Evolutionary conservation across 2,888 invertebrate genomes (phyloP).

Genomic region (Drosophila anceps): DNA sequence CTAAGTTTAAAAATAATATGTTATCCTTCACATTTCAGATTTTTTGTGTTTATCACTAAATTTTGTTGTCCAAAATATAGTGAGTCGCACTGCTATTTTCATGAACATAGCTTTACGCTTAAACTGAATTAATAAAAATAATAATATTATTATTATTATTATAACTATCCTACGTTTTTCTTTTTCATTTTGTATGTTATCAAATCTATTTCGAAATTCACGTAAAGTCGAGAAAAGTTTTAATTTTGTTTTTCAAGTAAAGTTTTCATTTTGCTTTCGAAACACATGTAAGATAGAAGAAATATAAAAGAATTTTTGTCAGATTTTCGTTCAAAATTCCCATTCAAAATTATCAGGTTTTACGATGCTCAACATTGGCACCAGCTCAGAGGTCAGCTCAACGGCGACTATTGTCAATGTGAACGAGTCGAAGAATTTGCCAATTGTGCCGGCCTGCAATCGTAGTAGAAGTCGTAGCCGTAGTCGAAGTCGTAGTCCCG

Average conservation of each 20-base stretch:
- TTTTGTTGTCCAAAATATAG: too few relatives aligned
- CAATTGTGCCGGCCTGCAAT: neutral
- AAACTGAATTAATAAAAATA: too few relatives aligned
- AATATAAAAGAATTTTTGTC: constrained; percentile 19
- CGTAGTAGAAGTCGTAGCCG: constrained; percentile 2
- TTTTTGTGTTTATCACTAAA: too few relatives aligned
- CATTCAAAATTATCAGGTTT: constrained; percentile 36
- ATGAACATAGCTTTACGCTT: too few relatives aligned
- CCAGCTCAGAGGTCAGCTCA: constrained; percentile 31
- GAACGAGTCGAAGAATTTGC: neutral
- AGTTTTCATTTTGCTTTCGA: constrained; percentile 22
- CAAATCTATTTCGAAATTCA: neutral
- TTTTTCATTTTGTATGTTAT: neutral
- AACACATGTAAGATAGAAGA: constrained; percentile 3
- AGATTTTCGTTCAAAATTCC: constrained; percentile 28
- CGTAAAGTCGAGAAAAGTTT: neutral
- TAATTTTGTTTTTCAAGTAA: neutral
- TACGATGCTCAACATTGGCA: constrained; percentile 32
- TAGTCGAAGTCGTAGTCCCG: constrained; percentile 39
- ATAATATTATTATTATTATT: too few relatives aligned
- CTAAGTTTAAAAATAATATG: too few relatives aligned
- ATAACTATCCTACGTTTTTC: too few relatives aligned
- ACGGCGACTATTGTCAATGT: constrained; percentile 25
- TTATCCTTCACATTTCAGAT: too few relatives aligned
- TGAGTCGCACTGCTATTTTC: too few relatives aligned